Evolutionary conservation across 2,888 invertebrate species (phyloP), one percentile per base, ranked within the genome.

Genomic region (Anodontia alba): DNA sequence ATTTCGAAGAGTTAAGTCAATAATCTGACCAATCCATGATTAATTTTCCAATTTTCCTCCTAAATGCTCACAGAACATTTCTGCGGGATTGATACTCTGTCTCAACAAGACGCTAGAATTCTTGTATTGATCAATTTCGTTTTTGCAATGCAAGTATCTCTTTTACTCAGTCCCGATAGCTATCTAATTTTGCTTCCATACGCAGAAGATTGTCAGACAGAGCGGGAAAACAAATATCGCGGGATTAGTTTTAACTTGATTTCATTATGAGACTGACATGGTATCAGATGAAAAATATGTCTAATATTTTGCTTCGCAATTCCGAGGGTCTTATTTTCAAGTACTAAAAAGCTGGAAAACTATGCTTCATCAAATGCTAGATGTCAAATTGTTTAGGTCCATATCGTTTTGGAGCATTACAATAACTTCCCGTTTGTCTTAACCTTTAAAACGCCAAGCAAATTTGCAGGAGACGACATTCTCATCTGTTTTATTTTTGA

Each of bases 41-140:
- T 84, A 84, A 81, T 84, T 81, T 81, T 73, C 84, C 81, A 78
- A 84, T 84, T 84, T 81, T 81, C 76, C 62, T 66, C 72, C 72
- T 62, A 20, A 73, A 46, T 76, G 49, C 46, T 76, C 84, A 31
- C 84, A 38, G 73, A 81, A 73, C 76, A 76, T 73, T 78, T 81
- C 78, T 81, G 78, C 73, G 69, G 68, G 76, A 76, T 66, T 80
- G 72, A 76, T 76, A 68, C 73, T 23, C 76, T 49, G 76, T 76
- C 79, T 81, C 81, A 81, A 81, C 79, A 81, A 81, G 84, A 76
- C 73, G 84, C 78, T 77, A 79, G 81, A 72, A 78, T 77, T 76
- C 74, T 81, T n/a, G 26, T 81, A 84, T 84, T 76, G 84, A 84
- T 84, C 79, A 74, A 42, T 68, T 74, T 54, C 62, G 31, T 33